Evolutionary conservation across 53 echinoderm and acorn worm genomes (phyloP).

Genomic region (Echinarachnius parma): DNA sequence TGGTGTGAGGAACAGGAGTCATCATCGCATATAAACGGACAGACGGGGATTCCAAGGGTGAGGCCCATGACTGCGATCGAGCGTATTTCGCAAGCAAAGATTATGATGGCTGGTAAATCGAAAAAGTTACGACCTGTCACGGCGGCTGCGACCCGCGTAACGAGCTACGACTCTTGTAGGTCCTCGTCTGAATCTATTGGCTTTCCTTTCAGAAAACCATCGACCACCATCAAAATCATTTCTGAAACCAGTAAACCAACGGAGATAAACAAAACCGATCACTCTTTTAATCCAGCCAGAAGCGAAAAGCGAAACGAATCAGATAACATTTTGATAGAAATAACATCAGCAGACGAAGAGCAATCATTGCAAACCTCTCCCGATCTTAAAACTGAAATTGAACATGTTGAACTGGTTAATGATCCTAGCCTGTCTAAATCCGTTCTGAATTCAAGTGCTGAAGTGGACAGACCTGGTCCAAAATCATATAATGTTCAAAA

Average conservation of each 20-base stretch:
- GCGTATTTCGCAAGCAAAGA: conserved; percentile 8
- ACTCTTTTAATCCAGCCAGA: too few species aligned
- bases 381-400: not conserved
- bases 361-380: not conserved
- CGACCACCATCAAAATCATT: too few species aligned
- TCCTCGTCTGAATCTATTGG: too few species aligned
- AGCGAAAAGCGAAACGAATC: too few species aligned
- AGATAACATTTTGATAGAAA: conserved; percentile 26
- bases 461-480: not conserved
- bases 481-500: not conserved
- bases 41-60: not conserved
- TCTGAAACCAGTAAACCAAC: too few species aligned
- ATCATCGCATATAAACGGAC: not conserved
- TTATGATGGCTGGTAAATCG: not conserved
- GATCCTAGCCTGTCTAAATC: not conserved
- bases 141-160: too few species aligned
- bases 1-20: not conserved
- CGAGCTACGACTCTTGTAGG: too few species aligned
- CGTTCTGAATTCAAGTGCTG: not conserved
- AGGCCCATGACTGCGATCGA: conserved; percentile 38
- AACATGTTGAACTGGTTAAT: not conserved
- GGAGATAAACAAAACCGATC: too few species aligned
- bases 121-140: conserved; percentile 3
- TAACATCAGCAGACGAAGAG: conserved; percentile 5
- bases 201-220: too few species aligned